These are phyloP conservation scores for Oscheius sp. DNA, from an alignment of 2,888 invertebrate genomes.

Conservation along the genomic window DNA sequence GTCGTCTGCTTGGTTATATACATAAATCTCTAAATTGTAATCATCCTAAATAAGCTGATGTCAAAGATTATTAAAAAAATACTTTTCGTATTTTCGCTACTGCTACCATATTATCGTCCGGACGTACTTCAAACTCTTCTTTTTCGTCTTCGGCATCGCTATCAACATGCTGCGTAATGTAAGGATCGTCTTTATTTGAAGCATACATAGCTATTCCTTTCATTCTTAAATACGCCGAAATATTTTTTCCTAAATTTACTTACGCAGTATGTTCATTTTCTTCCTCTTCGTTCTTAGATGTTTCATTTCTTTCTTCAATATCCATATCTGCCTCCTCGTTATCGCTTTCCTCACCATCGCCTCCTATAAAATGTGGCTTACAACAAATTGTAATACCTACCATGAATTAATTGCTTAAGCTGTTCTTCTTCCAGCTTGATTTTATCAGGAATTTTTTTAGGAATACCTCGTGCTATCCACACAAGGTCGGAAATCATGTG, in stretches of 20 bases:
- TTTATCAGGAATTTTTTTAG: conserved; percentile 66
- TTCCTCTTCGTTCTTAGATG: conserved; percentile 35
- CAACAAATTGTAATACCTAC: no score
- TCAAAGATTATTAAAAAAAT: neutral
- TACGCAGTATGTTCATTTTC: conserved; percentile 37
- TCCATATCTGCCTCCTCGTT: conserved; percentile 40
- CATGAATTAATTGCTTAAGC: conserved; percentile 64
- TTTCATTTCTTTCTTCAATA: conserved; percentile 41
- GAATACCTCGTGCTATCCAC: conserved; percentile 66
- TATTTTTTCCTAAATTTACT: no score
- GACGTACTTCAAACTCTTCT: conserved; percentile 89
- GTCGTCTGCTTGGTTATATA: conserved; percentile 89
- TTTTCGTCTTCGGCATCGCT: conserved; percentile 74
- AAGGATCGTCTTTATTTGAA: conserved; percentile 65
- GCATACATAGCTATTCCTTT: conserved; percentile 66
- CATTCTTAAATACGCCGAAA: no score
- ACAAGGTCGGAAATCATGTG: conserved; percentile 60
- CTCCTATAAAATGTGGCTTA: conserved; percentile 20
- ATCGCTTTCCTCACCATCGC: conserved; percentile 36
- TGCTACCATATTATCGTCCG: conserved; percentile 88
- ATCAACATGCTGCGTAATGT: conserved; percentile 63
- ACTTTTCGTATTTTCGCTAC: conserved; percentile 89
- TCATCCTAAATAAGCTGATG: conserved; percentile 57
- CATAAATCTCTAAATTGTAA: conserved; percentile 76
- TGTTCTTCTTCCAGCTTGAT: conserved; percentile 59